Conservation (phyloP, 2,797 vertebrate species). For the Neosilurus hyrtlii region DNA sequence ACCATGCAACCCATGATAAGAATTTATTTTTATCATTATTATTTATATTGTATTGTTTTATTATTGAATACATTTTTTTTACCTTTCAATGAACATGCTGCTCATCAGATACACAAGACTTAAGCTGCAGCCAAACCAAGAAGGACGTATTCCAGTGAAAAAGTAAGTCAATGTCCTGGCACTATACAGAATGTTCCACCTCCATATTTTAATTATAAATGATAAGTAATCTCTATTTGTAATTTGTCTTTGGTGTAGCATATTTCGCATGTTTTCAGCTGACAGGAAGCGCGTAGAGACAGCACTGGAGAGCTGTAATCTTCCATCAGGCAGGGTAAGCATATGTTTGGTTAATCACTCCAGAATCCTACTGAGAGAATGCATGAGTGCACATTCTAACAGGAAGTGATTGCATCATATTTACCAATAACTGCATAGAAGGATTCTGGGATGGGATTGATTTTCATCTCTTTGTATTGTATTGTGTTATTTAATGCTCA, state of each 20-base stretch:
- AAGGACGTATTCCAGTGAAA: conserved; percentile 93
- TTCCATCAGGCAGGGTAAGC: conserved; percentile 92
- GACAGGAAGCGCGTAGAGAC: conserved; percentile 95
- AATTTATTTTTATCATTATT: no score
- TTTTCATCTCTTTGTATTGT: neutral
- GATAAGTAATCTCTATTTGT: neutral
- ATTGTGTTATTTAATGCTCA: neutral
- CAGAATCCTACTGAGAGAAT: conserved; percentile 46
- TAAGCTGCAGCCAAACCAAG: conserved; percentile 89
- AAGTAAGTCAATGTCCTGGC: conserved; percentile 77
- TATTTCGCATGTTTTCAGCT: conserved; percentile 91
- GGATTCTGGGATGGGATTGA: neutral
- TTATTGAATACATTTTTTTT: neutral
- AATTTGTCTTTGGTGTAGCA: conserved; percentile 70
- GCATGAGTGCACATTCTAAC: conserved; percentile 31
- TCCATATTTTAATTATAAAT: neutral
- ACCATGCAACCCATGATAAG: no score
- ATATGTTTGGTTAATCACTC: conserved; percentile 51
- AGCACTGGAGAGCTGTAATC: conserved; percentile 86
- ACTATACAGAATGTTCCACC: neutral
- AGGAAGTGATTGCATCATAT: conserved; percentile 34
- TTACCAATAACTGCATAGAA: conserved; percentile 17
- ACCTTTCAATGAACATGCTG: neutral
- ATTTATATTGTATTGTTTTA: neutral
- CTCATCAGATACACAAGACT: conserved; percentile 78